phyloP scores from a whole-genome alignment of 1,140 invertebrate species.

The Trichogramma pretiosum region DNA sequence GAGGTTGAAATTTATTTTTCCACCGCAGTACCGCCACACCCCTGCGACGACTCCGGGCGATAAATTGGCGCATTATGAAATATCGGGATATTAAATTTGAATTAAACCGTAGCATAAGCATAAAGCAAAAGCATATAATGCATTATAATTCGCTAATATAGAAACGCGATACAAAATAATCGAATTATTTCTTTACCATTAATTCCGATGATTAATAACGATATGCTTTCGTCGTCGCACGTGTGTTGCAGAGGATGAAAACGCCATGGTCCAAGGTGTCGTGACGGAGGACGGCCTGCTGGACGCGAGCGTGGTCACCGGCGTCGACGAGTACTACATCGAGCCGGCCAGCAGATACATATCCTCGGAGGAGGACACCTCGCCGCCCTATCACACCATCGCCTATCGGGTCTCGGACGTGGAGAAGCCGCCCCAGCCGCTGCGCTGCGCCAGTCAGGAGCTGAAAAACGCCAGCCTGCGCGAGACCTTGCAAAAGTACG shows the following conservation, averaged over 20 bases:
- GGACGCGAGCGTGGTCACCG: conserved; percentile 76
- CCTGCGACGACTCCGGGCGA: no score
- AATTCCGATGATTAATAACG: no score
- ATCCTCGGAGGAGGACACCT: conserved; percentile 31
- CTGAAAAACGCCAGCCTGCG: conserved; percentile 29
- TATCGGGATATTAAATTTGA: no score
- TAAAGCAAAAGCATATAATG: no score
- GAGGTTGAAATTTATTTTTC: no score
- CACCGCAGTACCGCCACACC: no score
- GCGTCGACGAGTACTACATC: conserved; percentile 71
- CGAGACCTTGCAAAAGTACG: conserved; percentile 27
- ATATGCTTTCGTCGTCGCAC: no score
- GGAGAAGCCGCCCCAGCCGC: conserved; percentile 48
- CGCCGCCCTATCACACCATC: conserved; percentile 64
- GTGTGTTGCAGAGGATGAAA: conserved; percentile 65
- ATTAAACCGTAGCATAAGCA: no score
- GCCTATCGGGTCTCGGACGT: conserved; percentile 78
- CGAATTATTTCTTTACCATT: no score
- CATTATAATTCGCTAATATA: no score
- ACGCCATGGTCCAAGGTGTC: conserved; percentile 74
- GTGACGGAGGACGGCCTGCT: conserved; percentile 80
- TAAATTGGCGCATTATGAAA: no score
- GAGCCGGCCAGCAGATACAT: conserved; percentile 73
- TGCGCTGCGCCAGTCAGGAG: conserved; percentile 48
- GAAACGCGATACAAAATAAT: no score